Conservation (phyloP, 1,140 invertebrate genomes). For the Drosophila nigrodunni region DNA sequence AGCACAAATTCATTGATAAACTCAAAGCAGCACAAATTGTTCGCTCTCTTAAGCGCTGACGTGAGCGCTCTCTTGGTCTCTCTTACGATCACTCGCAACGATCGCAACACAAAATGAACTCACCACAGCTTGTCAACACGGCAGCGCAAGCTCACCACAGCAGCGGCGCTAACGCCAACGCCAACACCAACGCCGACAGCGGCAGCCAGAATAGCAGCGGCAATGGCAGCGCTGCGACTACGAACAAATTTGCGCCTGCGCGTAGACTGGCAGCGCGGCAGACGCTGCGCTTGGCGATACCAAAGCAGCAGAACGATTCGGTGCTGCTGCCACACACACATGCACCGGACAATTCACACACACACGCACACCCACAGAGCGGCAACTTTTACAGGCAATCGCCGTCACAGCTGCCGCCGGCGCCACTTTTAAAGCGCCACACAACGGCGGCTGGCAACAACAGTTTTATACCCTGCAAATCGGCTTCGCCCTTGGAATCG, state of each 20-base stretch:
- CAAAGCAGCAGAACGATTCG: conserved; percentile 74
- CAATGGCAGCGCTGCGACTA: background rate
- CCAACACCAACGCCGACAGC: conserved; percentile 22
- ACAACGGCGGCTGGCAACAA: conserved; percentile 13
- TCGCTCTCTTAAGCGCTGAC: background rate
- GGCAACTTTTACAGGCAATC: conserved; percentile 64
- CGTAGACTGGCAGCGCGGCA: conserved; percentile 81
- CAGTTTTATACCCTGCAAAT: conserved; percentile 64
- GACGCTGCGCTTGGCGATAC: conserved; percentile 78
- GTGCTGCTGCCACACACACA: conserved; percentile 28
- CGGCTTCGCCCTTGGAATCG: conserved; percentile 75
- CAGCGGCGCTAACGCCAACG: conserved; percentile 11
- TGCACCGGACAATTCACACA: background rate
- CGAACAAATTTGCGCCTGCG: conserved; percentile 82
- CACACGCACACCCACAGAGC: conserved; percentile 29
- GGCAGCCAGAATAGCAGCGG: conserved; percentile 14
- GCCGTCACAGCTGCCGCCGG: conserved; percentile 78
- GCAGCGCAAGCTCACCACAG: conserved; percentile 58
- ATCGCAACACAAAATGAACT: conserved; percentile 68
- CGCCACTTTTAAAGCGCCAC: conserved; percentile 68
- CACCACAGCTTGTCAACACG: conserved; percentile 65
- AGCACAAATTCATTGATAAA: conserved; percentile 73
- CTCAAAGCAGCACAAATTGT: conserved; percentile 43
- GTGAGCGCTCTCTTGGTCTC: conserved; percentile 15
- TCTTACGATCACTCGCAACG: conserved; percentile 10